Evolutionary conservation across 2,888 invertebrate genomes (phyloP).

Genomic region (Apamea crenata): DNA sequence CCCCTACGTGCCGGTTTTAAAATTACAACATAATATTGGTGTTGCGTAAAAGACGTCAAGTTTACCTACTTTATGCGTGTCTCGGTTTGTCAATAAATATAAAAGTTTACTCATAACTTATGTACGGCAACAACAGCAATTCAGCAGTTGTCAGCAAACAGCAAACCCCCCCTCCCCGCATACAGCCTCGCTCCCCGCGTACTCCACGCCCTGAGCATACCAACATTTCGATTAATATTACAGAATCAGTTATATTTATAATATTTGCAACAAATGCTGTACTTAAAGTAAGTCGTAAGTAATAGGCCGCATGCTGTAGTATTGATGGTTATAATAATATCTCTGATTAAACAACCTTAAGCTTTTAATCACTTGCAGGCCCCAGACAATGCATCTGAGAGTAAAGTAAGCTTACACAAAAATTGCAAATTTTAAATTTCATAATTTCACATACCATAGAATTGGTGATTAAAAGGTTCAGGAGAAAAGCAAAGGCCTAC

Average conservation of each 20-base stretch:
- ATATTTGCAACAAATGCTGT: slow-evolving; percentile 65
- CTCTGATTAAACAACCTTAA: slow-evolving; percentile 31
- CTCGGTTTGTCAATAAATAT: slow-evolving; percentile 86
- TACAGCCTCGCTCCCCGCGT: slow-evolving; percentile 87
- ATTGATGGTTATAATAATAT: slow-evolving; percentile 32
- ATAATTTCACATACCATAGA: slow-evolving; percentile 13
- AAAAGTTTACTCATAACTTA: slow-evolving; percentile 90
- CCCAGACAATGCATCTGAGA: neutral
- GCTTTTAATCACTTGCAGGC: slow-evolving; percentile 40
- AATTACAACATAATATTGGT: slow-evolving; percentile 44
- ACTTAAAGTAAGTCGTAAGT: slow-evolving; percentile 64
- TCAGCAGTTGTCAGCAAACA: slow-evolving; percentile 89
- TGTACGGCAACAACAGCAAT: slow-evolving; percentile 89
- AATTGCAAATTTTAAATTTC: neutral
- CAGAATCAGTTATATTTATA: slow-evolving; percentile 62
- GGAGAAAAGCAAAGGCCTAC: slow-evolving; percentile 60
- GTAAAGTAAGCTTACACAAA: slow-evolving; percentile 16
- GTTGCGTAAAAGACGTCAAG: slow-evolving; percentile 55
- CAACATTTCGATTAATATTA: slow-evolving; percentile 87
- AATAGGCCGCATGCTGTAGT: slow-evolving; percentile 60
- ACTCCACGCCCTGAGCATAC: slow-evolving; percentile 89
- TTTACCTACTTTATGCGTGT: slow-evolving; percentile 79
- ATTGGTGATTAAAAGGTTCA: slow-evolving; percentile 36
- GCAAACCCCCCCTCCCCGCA: slow-evolving; percentile 87
- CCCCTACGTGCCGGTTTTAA: slow-evolving; percentile 49